Conservation (phyloP, 1,140 invertebrate species). For the Wiebesia pumilae region DNA sequence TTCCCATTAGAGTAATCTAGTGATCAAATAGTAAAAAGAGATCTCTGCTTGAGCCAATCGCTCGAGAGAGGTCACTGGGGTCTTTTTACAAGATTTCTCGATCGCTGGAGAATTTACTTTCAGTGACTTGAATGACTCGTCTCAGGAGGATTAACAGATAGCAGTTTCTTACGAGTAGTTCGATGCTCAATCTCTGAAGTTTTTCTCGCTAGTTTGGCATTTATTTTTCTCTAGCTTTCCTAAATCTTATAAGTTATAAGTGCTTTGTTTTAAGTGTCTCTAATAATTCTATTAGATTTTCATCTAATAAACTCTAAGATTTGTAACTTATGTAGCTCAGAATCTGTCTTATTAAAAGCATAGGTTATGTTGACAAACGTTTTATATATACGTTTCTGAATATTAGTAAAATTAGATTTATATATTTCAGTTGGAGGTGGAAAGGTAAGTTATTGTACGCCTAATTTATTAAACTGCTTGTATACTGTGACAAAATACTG, state of each 20-base stretch:
- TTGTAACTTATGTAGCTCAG: too few species aligned
- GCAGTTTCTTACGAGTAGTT: constrained; percentile 16
- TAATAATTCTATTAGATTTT: neutral
- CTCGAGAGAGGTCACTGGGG: constrained; percentile 25
- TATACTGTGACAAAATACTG: too few species aligned
- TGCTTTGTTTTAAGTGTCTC: neutral
- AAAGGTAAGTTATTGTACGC: too few species aligned
- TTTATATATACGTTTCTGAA: too few species aligned
- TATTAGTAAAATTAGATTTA: too few species aligned
- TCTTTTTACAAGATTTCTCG: constrained; percentile 47
- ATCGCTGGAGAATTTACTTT: constrained; percentile 55
- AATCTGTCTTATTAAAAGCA: too few species aligned
- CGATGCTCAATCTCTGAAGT: constrained; percentile 1
- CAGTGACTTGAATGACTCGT: constrained; percentile 53
- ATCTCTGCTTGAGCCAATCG: neutral
- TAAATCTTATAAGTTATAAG: neutral
- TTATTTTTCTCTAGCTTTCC: neutral
- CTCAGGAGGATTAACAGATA: constrained; percentile 48
- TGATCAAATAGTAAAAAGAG: constrained; percentile 16
- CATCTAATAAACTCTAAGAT: too few species aligned
- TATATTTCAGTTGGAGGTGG: too few species aligned
- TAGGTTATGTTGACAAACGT: too few species aligned
- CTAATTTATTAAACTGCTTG: too few species aligned
- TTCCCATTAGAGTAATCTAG: neutral
- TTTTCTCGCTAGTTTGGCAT: constrained; percentile 21